These are phyloP conservation scores for Arctocebus calabarensis DNA, from an alignment of 2,797 vertebrate species.

Conservation along the genomic window DNA sequence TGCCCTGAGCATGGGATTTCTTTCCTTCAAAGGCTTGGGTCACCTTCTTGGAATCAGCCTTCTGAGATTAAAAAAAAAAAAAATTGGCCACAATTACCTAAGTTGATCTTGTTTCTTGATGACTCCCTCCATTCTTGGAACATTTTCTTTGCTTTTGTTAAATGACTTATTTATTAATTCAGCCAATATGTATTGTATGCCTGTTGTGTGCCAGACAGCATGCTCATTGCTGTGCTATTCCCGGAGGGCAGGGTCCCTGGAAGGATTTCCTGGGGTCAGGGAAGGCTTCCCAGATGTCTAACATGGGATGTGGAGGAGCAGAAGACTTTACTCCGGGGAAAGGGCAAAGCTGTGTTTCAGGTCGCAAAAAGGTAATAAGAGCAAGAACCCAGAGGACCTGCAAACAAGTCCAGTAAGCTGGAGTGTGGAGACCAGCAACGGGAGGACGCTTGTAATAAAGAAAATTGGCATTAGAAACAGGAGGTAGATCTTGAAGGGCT, in stretches of 20 bases:
- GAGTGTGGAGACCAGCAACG: not conserved
- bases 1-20: not conserved
- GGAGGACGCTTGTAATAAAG: not conserved
- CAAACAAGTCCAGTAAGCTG: not conserved
- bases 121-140: not conserved
- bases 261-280: not conserved
- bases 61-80: not conserved
- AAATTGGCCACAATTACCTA: not conserved
- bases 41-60: not conserved
- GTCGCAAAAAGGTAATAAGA: not conserved
- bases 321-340: not conserved
- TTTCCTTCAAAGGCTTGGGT: not conserved
- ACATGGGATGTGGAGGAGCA: not conserved
- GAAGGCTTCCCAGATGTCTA: not conserved
- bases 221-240: not conserved
- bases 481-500: not conserved
- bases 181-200: not conserved
- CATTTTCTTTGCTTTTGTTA: constrained; percentile 23
- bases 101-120: not conserved
- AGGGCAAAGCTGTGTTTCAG: not conserved
- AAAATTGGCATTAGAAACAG: not conserved
- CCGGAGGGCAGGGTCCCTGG: not conserved
- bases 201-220: not conserved
- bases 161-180: not conserved
- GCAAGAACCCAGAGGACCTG: not conserved